Evolutionary conservation across 2,888 invertebrate species (phyloP).

Genomic region (Cancer borealis): DNA sequence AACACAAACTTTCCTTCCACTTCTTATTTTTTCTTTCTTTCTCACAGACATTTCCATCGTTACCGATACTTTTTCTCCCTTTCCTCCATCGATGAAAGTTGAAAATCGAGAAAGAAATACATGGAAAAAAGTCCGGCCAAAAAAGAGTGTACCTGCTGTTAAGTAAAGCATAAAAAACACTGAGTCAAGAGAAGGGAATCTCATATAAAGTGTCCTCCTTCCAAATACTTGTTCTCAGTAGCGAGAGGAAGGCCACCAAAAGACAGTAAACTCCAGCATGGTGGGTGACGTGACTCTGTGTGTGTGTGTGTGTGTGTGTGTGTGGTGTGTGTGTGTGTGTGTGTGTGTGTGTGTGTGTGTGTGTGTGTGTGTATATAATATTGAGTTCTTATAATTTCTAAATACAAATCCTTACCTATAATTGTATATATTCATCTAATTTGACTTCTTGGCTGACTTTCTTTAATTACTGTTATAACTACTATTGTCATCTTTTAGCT

Average conservation of each 20-base stretch:
- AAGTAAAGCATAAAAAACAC: not conserved
- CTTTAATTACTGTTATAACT: not conserved
- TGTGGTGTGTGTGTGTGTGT: slow-evolving; percentile 22
- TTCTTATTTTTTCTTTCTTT: not conserved
- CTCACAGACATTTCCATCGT: not conserved
- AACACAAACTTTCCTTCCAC: not conserved
- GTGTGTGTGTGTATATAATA: not conserved
- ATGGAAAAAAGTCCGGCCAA: not conserved
- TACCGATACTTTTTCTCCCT: not conserved
- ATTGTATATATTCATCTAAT: not conserved
- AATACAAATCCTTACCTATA: no score
- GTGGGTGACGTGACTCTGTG: not conserved
- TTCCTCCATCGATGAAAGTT: slow-evolving; percentile 22
- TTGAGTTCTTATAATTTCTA: not conserved
- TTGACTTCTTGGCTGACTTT: not conserved
- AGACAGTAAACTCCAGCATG: not conserved
- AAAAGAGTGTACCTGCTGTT: not conserved
- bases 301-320: slow-evolving; percentile 18
- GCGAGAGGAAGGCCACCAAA: not conserved
- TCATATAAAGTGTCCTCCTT: slow-evolving; percentile 13
- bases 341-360: slow-evolving; percentile 27
- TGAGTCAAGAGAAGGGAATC: not conserved
- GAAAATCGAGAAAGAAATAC: not conserved
- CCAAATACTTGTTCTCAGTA: slow-evolving; percentile 8
- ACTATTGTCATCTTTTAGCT: not conserved